Conservation (phyloP, 2,113 vertebrate genomes). For the Toxostoma redivivum region DNA sequence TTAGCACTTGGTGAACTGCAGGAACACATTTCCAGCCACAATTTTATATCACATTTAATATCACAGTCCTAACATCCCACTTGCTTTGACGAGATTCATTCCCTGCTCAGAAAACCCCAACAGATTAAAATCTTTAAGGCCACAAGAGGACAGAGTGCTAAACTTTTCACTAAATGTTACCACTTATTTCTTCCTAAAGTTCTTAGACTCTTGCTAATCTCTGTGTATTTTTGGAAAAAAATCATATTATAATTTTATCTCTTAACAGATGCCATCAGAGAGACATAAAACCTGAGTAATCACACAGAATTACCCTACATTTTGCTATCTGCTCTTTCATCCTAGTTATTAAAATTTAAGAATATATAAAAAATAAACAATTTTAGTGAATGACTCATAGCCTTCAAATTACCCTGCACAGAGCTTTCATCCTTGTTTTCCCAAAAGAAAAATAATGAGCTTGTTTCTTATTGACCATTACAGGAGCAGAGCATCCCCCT, state of each 20-base stretch:
- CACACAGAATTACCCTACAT: not conserved
- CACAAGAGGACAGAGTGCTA: not conserved
- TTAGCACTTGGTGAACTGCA: not conserved
- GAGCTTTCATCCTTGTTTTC: not conserved
- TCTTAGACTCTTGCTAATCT: not conserved
- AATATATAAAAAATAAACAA: not conserved
- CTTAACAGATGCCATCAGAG: not conserved
- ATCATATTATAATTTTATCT: not conserved
- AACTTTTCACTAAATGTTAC: not conserved
- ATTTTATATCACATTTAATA: not conserved
- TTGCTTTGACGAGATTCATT: not conserved
- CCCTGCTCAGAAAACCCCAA: not conserved
- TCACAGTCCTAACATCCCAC: not conserved
- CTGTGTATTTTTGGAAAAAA: not conserved
- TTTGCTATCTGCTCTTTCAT: slow-evolving; percentile 2
- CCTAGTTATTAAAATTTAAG: not conserved
- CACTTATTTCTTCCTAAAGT: not conserved
- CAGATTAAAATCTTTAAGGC: not conserved
- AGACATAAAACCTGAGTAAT: not conserved
- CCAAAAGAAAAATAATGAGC: not conserved
- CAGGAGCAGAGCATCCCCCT: not conserved
- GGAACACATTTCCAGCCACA: not conserved
- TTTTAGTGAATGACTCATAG: not conserved
- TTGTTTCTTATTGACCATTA: not conserved
- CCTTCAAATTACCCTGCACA: not conserved